phyloP scores from a whole-genome alignment of 2,797 vertebrate species.

The Cottoperca gobio region DNA sequence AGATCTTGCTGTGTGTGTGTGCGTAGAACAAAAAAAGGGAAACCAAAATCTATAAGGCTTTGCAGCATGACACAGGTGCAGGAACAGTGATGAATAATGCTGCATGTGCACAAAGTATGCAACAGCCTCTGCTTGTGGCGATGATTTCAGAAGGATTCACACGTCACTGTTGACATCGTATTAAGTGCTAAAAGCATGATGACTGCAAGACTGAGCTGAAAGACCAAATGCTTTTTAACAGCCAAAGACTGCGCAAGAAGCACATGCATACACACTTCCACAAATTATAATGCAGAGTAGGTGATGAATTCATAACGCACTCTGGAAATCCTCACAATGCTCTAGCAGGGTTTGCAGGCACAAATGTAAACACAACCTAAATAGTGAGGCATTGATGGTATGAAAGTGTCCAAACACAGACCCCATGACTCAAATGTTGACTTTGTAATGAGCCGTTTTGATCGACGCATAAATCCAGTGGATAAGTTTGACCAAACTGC shows the following conservation, averaged over 20 bases:
- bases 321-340: slow-evolving; percentile 34
- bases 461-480: not conserved
- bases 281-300: slow-evolving; percentile 31
- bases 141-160: not conserved
- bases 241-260: not conserved
- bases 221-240: slow-evolving; percentile 10
- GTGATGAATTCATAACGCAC: slow-evolving; percentile 31
- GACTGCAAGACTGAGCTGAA: not conserved
- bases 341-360: slow-evolving; percentile 8
- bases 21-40: not conserved
- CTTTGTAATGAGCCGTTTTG: not conserved
- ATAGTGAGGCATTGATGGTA: not conserved
- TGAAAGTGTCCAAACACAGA: slow-evolving; percentile 17
- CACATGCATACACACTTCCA: slow-evolving; percentile 7
- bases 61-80: slow-evolving; percentile 24
- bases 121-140: slow-evolving; percentile 21
- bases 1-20: slow-evolving; percentile 7
- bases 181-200: not conserved
- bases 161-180: not conserved
- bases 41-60: slow-evolving; percentile 27
- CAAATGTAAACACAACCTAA: slow-evolving; percentile 30
- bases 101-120: not conserved
- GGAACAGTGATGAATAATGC: slow-evolving; percentile 13
- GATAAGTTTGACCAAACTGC: slow-evolving; percentile 8
- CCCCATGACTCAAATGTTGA: not conserved